Conservation (phyloP, 1,140 invertebrate genomes). For the Armadillidium nasatum region DNA sequence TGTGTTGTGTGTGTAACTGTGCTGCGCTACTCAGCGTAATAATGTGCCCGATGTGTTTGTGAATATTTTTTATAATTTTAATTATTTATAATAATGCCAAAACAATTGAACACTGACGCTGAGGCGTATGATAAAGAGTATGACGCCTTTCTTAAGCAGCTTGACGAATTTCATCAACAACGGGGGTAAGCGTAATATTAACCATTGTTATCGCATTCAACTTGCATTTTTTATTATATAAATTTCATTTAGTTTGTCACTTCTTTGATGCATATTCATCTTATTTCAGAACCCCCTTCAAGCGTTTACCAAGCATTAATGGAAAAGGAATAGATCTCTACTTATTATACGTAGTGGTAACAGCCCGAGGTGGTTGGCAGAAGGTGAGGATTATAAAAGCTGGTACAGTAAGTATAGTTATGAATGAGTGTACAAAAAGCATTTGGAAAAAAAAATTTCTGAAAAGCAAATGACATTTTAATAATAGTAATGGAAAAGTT, state of each 20-base stretch:
- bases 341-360: constrained; percentile 83
- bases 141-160: constrained; percentile 68
- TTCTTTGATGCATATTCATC: constrained; percentile 12
- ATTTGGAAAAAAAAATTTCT: too few species aligned
- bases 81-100: constrained; percentile 14
- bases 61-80: constrained; percentile 4
- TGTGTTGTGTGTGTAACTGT: constrained; percentile 1
- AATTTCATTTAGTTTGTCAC: neutral
- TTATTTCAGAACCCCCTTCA: constrained; percentile 66
- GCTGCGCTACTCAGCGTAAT: neutral
- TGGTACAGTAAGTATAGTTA: too few species aligned
- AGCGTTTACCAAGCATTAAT: constrained; percentile 71
- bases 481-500: too few species aligned
- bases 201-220: neutral
- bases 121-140: constrained; percentile 65
- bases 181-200: constrained; percentile 62
- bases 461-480: too few species aligned
- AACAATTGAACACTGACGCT: constrained; percentile 42
- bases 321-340: constrained; percentile 86
- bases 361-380: constrained; percentile 81
- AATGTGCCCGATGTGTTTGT: constrained; percentile 11
- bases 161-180: constrained; percentile 75
- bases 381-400: constrained; percentile 62
- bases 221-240: neutral
- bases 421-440: too few species aligned